phyloP scores from a whole-genome alignment of 2,888 invertebrate genomes.

The Lasioglossum malachurum region DNA sequence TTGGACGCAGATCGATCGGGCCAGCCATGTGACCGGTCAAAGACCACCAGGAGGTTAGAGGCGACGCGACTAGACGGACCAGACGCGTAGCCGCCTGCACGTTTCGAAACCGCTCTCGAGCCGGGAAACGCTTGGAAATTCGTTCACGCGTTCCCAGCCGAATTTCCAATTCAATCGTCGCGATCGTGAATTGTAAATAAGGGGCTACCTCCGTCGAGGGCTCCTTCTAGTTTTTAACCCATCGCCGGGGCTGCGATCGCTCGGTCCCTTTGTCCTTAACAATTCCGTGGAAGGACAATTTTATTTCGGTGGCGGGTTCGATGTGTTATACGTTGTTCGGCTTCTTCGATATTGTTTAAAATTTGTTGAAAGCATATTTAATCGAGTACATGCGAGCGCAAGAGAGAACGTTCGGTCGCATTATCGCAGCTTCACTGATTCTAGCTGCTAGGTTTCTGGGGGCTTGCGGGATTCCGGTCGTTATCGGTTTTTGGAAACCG shows the following conservation, averaged over 20 bases:
- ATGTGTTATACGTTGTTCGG: neutral
- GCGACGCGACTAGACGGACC: neutral
- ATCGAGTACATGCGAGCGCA: neutral
- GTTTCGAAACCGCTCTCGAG: neutral
- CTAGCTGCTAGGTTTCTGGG: neutral
- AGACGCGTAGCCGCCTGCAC: neutral
- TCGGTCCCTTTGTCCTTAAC: neutral
- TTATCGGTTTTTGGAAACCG: neutral
- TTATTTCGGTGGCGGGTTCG: neutral
- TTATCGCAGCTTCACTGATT: neutral
- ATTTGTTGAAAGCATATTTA: neutral
- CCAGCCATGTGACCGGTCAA: slow-evolving; percentile 59
- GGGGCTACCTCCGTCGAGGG: neutral
- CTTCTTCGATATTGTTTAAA: neutral
- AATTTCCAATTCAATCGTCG: neutral
- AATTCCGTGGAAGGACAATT: neutral
- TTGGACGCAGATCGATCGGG: slow-evolving; percentile 68
- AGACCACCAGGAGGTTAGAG: slow-evolving; percentile 52
- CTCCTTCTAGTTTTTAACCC: neutral
- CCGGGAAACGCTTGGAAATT: neutral
- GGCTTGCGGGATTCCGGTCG: neutral
- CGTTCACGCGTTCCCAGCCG: neutral
- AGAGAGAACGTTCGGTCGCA: neutral
- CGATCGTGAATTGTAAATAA: neutral
- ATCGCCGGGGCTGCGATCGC: neutral